Evolutionary conservation across 2,888 invertebrate species (phyloP), one percentile per base, ranked within the genome.

Genomic region (Brachylomia viminalis): DNA sequence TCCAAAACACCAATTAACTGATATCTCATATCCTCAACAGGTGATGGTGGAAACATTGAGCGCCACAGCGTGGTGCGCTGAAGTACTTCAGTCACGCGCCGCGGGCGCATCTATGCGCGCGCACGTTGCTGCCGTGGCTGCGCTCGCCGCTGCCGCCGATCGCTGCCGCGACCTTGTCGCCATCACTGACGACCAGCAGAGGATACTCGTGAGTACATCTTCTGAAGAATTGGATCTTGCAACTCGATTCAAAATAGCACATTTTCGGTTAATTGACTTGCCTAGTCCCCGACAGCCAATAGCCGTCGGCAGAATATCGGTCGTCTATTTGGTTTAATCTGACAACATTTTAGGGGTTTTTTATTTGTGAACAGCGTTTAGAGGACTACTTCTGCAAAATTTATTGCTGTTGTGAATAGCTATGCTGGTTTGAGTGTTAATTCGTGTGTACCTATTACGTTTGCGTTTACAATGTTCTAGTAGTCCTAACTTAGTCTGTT

Each of bases 121-220:
- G 92, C 98, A 98, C 92, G 97, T 98, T 80, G 97, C 98, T 64
- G 98, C 98, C 0, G 97, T 98, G 33, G 97, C 98, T 88, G 98
- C 98, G 10, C 97, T 99, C 30, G 98, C 98, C 86, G 97, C 98
- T 42, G 99, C 99, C n/a, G 96, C 98, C 72, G 99, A 99, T 94
- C 97, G 98, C 92, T 98, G 98, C 91, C 97, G 98, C 77, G 99
- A 99, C 93, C 97, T 99, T 87, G 97, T 99, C 30, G 98, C 99
- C 87, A 97, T 99, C 86, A 98, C 99, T 33, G 98, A 99, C 93
- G 98, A 98, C 90, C 97, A 98, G 90, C 98, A 98, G 92, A 97
- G 98, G 94, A 97, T 99, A 93, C 98, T 98, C 97, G 98, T 98
- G 90, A 94, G 94, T 78, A 49, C 0, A 54, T 20, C 17, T 64